Conservation (phyloP, 2,113 vertebrate species). For the Pseudonaja textilis region DNA sequence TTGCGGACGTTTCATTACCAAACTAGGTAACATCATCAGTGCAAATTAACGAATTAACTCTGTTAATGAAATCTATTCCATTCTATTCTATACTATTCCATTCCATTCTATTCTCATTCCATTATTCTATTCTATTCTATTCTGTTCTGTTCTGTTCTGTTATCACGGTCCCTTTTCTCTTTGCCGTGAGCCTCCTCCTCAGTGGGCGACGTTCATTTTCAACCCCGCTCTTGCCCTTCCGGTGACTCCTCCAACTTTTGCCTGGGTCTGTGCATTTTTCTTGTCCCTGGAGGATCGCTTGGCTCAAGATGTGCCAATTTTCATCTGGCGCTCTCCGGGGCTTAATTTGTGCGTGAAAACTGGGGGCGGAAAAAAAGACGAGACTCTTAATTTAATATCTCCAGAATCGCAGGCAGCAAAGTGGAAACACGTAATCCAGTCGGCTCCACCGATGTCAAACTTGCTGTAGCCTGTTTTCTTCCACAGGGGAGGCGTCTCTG, state of each 20-base stretch:
- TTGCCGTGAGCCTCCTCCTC: neutral
- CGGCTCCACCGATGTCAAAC: neutral
- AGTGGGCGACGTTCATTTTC: neutral
- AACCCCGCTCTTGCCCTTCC: neutral
- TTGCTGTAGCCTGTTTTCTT: neutral
- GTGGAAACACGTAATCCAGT: constrained; percentile 18
- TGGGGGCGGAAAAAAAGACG: neutral
- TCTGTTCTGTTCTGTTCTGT: too few species aligned
- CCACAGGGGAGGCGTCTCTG: neutral
- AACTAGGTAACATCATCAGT: too few species aligned
- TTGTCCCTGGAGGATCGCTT: neutral
- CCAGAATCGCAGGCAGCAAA: constrained; percentile 7
- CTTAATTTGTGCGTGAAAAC: constrained; percentile 23
- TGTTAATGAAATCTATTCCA: too few species aligned
- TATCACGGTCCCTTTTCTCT: neutral
- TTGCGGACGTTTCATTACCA: too few species aligned
- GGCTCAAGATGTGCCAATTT: neutral
- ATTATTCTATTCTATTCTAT: too few species aligned
- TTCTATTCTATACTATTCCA: too few species aligned
- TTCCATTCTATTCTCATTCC: too few species aligned
- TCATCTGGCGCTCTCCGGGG: neutral
- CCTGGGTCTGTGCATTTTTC: neutral
- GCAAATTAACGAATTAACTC: too few species aligned
- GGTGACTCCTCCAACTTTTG: neutral
- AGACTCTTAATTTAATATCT: constrained; percentile 19